Evolutionary conservation across 2,888 invertebrate species (phyloP).

Genomic region (Podabrus alpinus): DNA sequence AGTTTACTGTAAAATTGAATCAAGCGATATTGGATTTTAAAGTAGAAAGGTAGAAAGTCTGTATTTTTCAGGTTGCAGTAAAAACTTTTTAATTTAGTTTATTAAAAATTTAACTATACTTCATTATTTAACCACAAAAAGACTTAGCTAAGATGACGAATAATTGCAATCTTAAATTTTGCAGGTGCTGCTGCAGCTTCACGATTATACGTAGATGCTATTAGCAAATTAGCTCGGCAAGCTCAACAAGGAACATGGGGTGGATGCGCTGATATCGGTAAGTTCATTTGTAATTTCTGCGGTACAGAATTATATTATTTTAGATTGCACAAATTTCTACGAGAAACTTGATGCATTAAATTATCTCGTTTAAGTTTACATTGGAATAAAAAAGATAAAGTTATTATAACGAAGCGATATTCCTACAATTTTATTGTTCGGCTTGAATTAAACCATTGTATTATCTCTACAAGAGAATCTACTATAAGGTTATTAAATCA

Average conservation of each 20-base stretch:
- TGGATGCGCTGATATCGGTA: conserved; percentile 89
- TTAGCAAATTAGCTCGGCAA: conserved; percentile 84
- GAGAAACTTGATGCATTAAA: not conserved
- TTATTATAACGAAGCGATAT: not conserved
- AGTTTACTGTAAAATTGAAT: too few relatives aligned
- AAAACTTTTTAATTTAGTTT: not conserved
- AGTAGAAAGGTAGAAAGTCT: too few relatives aligned
- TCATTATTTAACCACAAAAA: not conserved
- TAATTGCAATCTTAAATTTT: conserved; percentile 39
- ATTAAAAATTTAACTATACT: not conserved
- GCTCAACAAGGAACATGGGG: conserved; percentile 90
- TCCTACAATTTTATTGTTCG: not conserved
- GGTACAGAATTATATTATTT: not conserved
- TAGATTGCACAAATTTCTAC: not conserved
- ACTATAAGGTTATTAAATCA: not conserved
- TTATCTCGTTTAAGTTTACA: not conserved
- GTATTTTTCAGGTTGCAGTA: not conserved
- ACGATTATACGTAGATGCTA: conserved; percentile 84
- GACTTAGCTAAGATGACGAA: not conserved
- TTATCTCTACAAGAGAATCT: not conserved
- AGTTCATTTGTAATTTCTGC: conserved; percentile 49
- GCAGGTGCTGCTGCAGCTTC: conserved; percentile 88
- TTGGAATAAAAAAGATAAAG: not conserved
- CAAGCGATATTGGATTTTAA: too few relatives aligned
- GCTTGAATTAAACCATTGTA: not conserved